These are phyloP conservation scores for Drosophila pandora DNA, from an alignment of 1,140 invertebrate species.

Conservation along the genomic window DNA sequence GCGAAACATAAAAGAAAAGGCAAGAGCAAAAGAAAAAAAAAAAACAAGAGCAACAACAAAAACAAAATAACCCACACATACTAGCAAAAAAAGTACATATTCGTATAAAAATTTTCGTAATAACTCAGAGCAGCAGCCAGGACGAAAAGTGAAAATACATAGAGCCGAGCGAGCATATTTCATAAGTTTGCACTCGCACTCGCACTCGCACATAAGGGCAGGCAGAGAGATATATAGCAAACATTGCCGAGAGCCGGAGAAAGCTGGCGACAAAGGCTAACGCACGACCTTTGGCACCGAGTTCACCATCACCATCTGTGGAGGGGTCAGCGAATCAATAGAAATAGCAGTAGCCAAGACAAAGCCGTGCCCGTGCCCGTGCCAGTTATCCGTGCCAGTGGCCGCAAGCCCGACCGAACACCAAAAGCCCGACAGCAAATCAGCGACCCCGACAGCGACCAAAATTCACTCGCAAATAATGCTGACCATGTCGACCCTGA, in stretches of 20 bases:
- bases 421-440: not conserved
- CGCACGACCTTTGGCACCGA: slow-evolving; percentile 77
- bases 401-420: not conserved
- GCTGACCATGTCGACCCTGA: slow-evolving; percentile 83
- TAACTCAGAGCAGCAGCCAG: slow-evolving; percentile 29
- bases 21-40: slow-evolving; percentile 28
- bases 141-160: slow-evolving; percentile 79
- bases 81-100: slow-evolving; percentile 16
- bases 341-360: slow-evolving; percentile 28
- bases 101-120: slow-evolving; percentile 24
- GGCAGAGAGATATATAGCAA: slow-evolving; percentile 23
- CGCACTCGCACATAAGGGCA: slow-evolving; percentile 1
- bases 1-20: slow-evolving; percentile 78
- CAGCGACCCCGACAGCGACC: slow-evolving; percentile 34
- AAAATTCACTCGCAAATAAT: slow-evolving; percentile 83
- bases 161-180: slow-evolving; percentile 69
- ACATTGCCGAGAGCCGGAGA: slow-evolving; percentile 58
- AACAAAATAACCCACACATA: slow-evolving; percentile 46
- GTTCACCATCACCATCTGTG: slow-evolving; percentile 64
- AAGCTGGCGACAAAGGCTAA: slow-evolving; percentile 71
- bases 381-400: not conserved
- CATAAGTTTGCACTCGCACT: slow-evolving; percentile 74
- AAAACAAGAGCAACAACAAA: slow-evolving; percentile 24
- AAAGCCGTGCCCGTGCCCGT: slow-evolving; percentile 17
- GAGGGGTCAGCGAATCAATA: slow-evolving; percentile 69